These are phyloP conservation scores for Laupala kohalensis DNA, from an alignment of 1,140 invertebrate genomes.

Conservation along the genomic window DNA sequence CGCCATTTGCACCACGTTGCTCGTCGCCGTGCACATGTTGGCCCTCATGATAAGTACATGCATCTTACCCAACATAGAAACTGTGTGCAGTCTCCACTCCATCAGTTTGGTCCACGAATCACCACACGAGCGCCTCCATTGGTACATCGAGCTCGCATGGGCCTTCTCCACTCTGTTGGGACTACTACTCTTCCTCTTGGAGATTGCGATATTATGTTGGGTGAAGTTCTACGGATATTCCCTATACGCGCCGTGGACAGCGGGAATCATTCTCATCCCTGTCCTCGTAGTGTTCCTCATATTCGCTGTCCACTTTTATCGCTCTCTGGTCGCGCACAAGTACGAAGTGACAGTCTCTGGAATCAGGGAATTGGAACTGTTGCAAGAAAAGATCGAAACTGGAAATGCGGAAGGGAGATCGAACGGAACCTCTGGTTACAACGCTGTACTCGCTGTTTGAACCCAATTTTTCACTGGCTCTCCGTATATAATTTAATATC, in stretches of 20 bases:
- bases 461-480: no score
- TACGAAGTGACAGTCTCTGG: constrained; percentile 73
- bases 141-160: constrained; percentile 97
- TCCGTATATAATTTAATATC: no score
- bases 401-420: constrained; percentile 39
- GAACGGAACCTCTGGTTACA: constrained; percentile 22
- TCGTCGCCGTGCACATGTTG: constrained; percentile 95
- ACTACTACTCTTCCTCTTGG: constrained; percentile 80
- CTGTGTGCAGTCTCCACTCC: constrained; percentile 73
- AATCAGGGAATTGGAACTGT: constrained; percentile 67
- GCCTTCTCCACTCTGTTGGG: constrained; percentile 90
- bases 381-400: constrained; percentile 74
- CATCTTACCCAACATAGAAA: constrained; percentile 88
- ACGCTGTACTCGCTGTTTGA: background rate
- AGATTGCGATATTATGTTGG: constrained; percentile 93
- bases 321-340: constrained; percentile 77
- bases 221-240: constrained; percentile 70
- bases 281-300: constrained; percentile 80
- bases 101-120: constrained; percentile 75
- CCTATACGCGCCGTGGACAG: constrained; percentile 68
- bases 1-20: constrained; percentile 84
- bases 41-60: constrained; percentile 99
- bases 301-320: constrained; percentile 90
- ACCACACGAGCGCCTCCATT: constrained; percentile 71
- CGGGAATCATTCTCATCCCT: constrained; percentile 78